A percentile compares a stretch with the other conserved stretches of the same genome.
Evolutionary conservation across 2,797 vertebrate species (phyloP).

Genomic region (Lates japonicus): DNA sequence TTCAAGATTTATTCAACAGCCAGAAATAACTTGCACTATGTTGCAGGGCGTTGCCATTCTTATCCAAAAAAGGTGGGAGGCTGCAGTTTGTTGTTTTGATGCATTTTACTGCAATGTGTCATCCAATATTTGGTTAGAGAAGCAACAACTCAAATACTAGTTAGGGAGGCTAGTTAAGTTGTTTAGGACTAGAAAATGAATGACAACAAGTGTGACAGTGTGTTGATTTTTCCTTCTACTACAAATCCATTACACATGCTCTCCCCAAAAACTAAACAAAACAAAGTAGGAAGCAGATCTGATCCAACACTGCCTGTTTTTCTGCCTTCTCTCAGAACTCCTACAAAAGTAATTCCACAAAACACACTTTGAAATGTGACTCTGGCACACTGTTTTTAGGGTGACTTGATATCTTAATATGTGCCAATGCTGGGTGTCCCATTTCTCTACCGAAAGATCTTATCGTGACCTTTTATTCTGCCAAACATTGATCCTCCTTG

Average conservation of each 20-base stretch:
- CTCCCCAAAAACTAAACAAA: too few relatives aligned
- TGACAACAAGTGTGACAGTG: not conserved
- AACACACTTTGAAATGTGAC: not conserved
- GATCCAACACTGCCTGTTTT: not conserved
- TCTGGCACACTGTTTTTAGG: not conserved
- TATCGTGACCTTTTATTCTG: slow-evolving; percentile 34
- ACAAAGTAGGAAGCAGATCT: too few relatives aligned
- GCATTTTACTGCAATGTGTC: slow-evolving; percentile 1
- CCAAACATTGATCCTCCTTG: slow-evolving; percentile 44
- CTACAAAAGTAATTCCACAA: not conserved
- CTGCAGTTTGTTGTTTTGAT: not conserved
- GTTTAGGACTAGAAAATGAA: not conserved
- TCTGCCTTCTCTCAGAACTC: not conserved
- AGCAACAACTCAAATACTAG: not conserved
- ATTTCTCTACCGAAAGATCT: slow-evolving; percentile 16
- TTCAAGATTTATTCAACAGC: slow-evolving; percentile 23
- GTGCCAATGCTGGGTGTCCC: slow-evolving; percentile 6
- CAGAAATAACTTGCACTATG: slow-evolving; percentile 40
- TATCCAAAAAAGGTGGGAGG: slow-evolving; percentile 13
- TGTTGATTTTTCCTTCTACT: not conserved
- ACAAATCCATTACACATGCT: too few relatives aligned
- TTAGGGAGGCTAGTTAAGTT: not conserved
- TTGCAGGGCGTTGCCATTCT: slow-evolving; percentile 5
- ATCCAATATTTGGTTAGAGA: slow-evolving; percentile 9
- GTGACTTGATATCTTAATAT: slow-evolving; percentile 11